Base-by-base conservation (phyloP, 2,113 vertebrate species). In the Megalops atlanticus region DNA sequence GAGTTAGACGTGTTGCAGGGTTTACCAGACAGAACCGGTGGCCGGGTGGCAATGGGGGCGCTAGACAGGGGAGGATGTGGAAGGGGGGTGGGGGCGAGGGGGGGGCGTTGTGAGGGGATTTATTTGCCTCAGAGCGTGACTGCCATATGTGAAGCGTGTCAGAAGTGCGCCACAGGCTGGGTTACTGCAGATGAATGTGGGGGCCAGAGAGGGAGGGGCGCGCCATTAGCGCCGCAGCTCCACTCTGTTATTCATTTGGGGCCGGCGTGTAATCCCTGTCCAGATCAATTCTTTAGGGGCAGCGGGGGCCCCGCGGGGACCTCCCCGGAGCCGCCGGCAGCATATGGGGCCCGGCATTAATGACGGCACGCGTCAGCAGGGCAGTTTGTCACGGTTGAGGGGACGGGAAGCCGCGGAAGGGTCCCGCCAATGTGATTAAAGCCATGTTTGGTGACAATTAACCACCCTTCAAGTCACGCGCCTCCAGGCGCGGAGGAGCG, bases 401-500 rank as follows among this genome's bases (percentile, higher is more conserved):
- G 92, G 87, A 92, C 91, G 92, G 84, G 41, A 93, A 91, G 84
- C 40, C 91, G 86, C 86, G 91, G 82, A 35, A 93, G 91, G 87
- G 52, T 91, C 87, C 83, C 90, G 93, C 89, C 95, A 96, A 96
- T 96, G 92, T 98, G 97, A 99, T 98, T 98, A 97, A 98, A 98
- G 84, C 94, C 94, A 79, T 97, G 97, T 98, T 96, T 92, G 96
- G 94, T 92, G 94, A 97, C 97, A 97, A 97, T 98, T 98, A 98
- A 96, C 96, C 94, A 90, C 94, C 92, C 90, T 90, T 94, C 94
- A 94, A 92, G 92, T 94, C 92, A 76, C 81, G 72, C 78, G 47
- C 81, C 79, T 86, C 80, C 91, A 95, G 95, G 88, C 89, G 88
- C 90, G 87, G 4, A 89, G 89, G 93, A 91, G 87, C 77, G 83